Conservation (phyloP, 1,140 invertebrate genomes). For the Sminthurinus signatus region DNA sequence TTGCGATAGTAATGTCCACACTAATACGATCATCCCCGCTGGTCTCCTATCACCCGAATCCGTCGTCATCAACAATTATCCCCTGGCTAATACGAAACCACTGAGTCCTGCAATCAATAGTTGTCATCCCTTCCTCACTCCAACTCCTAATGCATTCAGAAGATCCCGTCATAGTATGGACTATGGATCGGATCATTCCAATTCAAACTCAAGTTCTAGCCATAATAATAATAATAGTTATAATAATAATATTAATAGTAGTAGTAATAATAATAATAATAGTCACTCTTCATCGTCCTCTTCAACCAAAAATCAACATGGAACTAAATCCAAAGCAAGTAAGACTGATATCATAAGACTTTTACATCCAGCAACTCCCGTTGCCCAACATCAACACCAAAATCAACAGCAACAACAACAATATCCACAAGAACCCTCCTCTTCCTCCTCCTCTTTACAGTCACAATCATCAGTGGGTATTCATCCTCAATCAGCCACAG, state of each 20-base stretch:
- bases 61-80: slow-evolving; percentile 17
- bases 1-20: neutral
- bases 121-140: slow-evolving; percentile 28
- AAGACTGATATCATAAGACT: slow-evolving; percentile 41
- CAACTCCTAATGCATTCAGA: slow-evolving; percentile 38
- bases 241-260: too few relatives aligned
- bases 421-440: neutral
- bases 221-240: too few relatives aligned
- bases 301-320: too few relatives aligned
- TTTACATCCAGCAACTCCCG: too few relatives aligned
- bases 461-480: slow-evolving; percentile 12
- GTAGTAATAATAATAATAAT: neutral
- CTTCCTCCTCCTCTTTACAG: slow-evolving; percentile 4
- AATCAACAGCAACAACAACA: too few relatives aligned
- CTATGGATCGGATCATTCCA: slow-evolving; percentile 16
- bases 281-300: neutral
- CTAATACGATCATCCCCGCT: slow-evolving; percentile 13
- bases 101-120: slow-evolving; percentile 28
- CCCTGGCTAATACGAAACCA: slow-evolving; percentile 24
- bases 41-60: slow-evolving; percentile 1
- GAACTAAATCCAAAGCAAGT: slow-evolving; percentile 16
- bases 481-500: slow-evolving; percentile 8
- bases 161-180: slow-evolving; percentile 19
- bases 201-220: slow-evolving; percentile 10
- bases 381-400: too few relatives aligned